Evolutionary conservation across 2,888 invertebrate genomes (phyloP).

Genomic region (Tiliacea aurago): DNA sequence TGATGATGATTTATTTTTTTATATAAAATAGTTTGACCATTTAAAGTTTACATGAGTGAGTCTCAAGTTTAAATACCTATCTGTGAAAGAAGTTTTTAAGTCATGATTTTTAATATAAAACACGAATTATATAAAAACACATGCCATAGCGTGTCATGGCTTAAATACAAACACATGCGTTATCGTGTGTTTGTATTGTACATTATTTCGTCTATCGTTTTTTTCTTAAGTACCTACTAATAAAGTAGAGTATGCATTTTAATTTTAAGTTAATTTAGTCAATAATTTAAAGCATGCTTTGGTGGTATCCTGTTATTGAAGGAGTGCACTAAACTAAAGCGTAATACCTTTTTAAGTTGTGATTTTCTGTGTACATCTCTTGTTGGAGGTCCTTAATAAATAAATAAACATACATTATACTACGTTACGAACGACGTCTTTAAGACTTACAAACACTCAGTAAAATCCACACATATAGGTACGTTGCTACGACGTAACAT

Average conservation of each 20-base stretch:
- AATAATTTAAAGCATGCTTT: neutral
- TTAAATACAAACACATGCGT: neutral
- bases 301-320: neutral
- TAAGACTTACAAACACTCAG: constrained; percentile 22
- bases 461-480: constrained; percentile 11
- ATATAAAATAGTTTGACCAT: no score
- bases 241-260: neutral
- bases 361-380: neutral
- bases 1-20: no score
- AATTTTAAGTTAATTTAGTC: neutral
- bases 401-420: neutral
- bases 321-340: neutral
- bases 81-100: neutral
- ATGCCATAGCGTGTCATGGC: neutral
- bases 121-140: neutral
- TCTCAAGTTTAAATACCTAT: neutral
- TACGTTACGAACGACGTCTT: neutral
- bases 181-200: neutral
- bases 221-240: neutral
- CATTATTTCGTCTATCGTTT: neutral
- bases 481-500: constrained; percentile 60
- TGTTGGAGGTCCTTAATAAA: neutral
- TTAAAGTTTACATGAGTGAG: neutral
- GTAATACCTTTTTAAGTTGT: neutral
- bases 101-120: neutral